Evolutionary conservation across 2,888 invertebrate species (phyloP), one percentile per base, ranked within the genome.

Genomic region (Iphiclides podalirius): DNA sequence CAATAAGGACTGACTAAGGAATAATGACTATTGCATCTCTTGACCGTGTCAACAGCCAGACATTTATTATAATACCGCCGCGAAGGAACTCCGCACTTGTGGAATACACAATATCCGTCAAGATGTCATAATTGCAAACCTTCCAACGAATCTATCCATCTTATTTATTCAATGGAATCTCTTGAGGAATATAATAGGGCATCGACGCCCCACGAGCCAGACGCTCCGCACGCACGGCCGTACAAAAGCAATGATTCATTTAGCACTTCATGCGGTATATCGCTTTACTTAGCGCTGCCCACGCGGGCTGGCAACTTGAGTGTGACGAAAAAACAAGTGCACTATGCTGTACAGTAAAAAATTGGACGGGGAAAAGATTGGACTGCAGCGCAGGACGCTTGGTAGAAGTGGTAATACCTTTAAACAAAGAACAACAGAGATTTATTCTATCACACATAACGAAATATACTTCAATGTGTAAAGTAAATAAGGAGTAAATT

Each of bases 241-340:
- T 33, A 44, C 44, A 36, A 38, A 20, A 46, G 11, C 34, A 20
- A 34, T 39, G 39, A 47, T 47, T 47, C 46, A 47, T 39, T 47
- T 47, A 39, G 23, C 38, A 39, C 46, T 47, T 39, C 33, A 47
- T 38, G 33, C 20, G 33, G 23, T 31, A 46, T 39, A 39, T 37
- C 37, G 34, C 15, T 12, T 39, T 39, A 34, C 35, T 43, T 23
- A 35, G 23, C 20, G 15, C 34, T 36, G 28, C 46, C 37, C 39
- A 34, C 46, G 34, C 39, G 11, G 33, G 14, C 3, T 41, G 3
- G 38, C 33, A 7, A 34, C 34, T 28, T 12, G 11, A 11, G 9
- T 31, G 8, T 7, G 31, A n/a, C n/a, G n/a, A n/a, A n/a, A n/a
- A n/a, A n/a, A n/a, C n/a, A n/a, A n/a, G n/a, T n/a, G n/a, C n/a